A percentile compares a stretch with the other conserved stretches of the same genome.
These are phyloP conservation scores for Gymnocypris eckloni DNA, from an alignment of 2,797 vertebrate species.

Conservation along the genomic window DNA sequence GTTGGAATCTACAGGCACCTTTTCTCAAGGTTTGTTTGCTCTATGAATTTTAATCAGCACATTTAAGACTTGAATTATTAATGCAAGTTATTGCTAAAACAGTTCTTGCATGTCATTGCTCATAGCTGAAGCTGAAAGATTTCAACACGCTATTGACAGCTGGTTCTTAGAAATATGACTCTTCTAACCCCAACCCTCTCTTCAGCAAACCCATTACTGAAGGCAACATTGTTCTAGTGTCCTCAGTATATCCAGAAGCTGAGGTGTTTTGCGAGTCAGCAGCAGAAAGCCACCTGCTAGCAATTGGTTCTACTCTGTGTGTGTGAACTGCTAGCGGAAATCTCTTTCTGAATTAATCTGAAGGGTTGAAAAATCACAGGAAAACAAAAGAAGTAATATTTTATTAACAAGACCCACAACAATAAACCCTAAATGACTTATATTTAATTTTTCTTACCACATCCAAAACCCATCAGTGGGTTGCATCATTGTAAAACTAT, in stretches of 20 bases:
- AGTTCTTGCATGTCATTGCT: not conserved
- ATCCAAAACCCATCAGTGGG: not conserved
- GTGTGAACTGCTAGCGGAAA: conserved; percentile 14
- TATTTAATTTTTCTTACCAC: not conserved
- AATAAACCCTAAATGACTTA: not conserved
- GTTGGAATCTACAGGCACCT: conserved; percentile 66
- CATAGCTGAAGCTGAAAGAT: not conserved
- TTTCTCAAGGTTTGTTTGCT: conserved; percentile 74
- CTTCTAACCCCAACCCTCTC: conserved; percentile 8
- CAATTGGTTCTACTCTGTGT: conserved; percentile 48
- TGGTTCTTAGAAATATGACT: conserved; percentile 49
- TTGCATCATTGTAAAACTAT: not conserved
- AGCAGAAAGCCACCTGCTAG: conserved; percentile 51
- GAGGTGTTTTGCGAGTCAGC: conserved; percentile 41
- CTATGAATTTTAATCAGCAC: not conserved
- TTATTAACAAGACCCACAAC: not conserved
- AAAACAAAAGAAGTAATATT: not conserved
- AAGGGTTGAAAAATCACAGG: not conserved
- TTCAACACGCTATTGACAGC: conserved; percentile 49
- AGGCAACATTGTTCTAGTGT: conserved; percentile 35
- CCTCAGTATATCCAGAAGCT: conserved; percentile 25
- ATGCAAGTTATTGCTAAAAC: not conserved
- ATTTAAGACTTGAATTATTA: conserved; percentile 6
- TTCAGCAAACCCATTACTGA: conserved; percentile 30
- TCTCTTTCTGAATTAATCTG: not conserved